phyloP scores from a whole-genome alignment of 1,140 invertebrate genomes.

The Magallana ariakensis region DNA sequence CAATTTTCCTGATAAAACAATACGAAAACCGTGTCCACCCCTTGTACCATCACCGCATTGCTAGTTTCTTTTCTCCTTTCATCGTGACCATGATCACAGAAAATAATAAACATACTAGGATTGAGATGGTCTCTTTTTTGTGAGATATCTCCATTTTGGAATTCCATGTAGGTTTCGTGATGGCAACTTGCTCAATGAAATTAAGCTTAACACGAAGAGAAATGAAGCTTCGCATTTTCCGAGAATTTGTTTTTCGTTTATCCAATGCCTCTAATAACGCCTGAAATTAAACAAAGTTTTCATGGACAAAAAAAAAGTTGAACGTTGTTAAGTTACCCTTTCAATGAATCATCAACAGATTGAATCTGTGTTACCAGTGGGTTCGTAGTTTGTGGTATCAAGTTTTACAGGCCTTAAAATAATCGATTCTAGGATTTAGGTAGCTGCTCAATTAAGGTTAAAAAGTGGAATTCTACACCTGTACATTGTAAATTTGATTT shows the following conservation, averaged over 20 bases:
- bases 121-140: slow-evolving; percentile 18
- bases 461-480: too few relatives aligned
- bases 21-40: too few relatives aligned
- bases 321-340: background rate
- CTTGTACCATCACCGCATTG: too few relatives aligned
- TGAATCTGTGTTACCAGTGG: too few relatives aligned
- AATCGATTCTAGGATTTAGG: too few relatives aligned
- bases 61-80: background rate
- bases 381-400: too few relatives aligned
- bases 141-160: slow-evolving; percentile 38
- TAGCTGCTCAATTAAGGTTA: too few relatives aligned
- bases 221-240: slow-evolving; percentile 33
- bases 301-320: background rate
- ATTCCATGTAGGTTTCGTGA: slow-evolving; percentile 5
- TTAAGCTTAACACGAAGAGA: slow-evolving; percentile 24
- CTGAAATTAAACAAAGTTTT: slow-evolving; percentile 50
- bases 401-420: too few relatives aligned
- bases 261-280: slow-evolving; percentile 18
- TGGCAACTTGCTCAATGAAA: slow-evolving; percentile 19
- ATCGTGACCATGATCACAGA: background rate
- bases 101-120: slow-evolving; percentile 32
- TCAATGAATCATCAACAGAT: background rate
- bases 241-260: background rate
- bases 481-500: too few relatives aligned
- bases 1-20: too few relatives aligned